Conservation (phyloP, 2,797 vertebrate genomes). For the Diplodus sargus region DNA sequence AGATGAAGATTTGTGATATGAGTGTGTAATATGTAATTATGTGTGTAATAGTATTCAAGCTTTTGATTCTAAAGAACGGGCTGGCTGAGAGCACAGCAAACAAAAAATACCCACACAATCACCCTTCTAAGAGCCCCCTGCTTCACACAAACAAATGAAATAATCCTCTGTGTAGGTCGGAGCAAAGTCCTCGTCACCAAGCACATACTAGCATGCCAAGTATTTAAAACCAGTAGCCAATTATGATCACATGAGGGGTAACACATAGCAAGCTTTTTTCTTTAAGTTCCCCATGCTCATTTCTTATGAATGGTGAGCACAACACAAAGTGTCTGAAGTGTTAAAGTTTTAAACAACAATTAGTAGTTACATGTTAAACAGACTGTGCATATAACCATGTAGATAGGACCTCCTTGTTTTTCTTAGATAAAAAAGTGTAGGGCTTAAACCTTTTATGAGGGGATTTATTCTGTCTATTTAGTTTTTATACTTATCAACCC, state of each 20-base stretch:
- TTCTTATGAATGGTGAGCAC: neutral
- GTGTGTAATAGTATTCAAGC: conserved; percentile 27
- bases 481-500: neutral
- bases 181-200: conserved; percentile 19
- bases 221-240: neutral
- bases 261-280: neutral
- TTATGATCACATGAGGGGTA: neutral
- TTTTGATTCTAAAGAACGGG: conserved; percentile 27
- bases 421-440: no score
- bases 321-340: neutral
- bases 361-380: neutral
- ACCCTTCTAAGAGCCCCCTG: neutral
- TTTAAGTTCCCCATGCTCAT: neutral
- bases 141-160: conserved; percentile 20
- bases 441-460: no score
- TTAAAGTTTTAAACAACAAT: neutral
- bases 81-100: conserved; percentile 13
- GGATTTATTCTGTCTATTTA: neutral
- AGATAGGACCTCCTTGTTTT: neutral
- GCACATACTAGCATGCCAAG: neutral
- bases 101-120: neutral
- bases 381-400: neutral
- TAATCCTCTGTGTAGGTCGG: conserved; percentile 39
- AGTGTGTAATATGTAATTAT: neutral
- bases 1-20: conserved; percentile 53